These are phyloP conservation scores for Pipra filicauda DNA, from an alignment of 2,113 vertebrate species.

Conservation along the genomic window DNA sequence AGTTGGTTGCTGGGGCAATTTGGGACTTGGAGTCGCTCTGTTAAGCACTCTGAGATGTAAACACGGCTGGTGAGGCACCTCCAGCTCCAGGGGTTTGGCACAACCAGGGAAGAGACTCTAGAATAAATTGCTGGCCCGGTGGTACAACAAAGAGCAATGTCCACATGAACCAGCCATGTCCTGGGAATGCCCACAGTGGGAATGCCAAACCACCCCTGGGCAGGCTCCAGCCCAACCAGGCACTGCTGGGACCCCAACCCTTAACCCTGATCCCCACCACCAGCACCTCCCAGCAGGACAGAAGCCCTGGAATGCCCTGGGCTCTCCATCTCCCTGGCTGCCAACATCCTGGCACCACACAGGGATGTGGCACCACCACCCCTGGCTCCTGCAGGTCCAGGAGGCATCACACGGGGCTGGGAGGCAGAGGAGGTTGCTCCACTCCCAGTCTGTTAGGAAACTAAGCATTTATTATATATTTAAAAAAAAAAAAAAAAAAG, in stretches of 20 bases:
- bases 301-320: not conserved
- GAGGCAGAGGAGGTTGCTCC: not conserved
- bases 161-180: rapidly evolving
- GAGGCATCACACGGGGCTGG: not conserved
- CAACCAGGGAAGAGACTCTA: not conserved
- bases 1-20: not conserved
- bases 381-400: not conserved
- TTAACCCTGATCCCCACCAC: not conserved
- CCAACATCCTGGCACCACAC: not conserved
- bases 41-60: not conserved
- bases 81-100: rapidly evolving
- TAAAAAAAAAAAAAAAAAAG: too few species aligned
- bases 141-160: not conserved
- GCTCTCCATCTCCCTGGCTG: not conserved
- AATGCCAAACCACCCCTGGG: not conserved
- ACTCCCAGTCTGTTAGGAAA: not conserved
- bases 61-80: rapidly evolving
- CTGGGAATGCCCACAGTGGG: not conserved
- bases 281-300: not conserved
- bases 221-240: not conserved
- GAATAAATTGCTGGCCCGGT: not conserved
- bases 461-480: not conserved
- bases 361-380: not conserved
- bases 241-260: not conserved
- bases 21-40: not conserved